These are phyloP conservation scores for Podocnemis expansa DNA, from an alignment of 2,113 vertebrate genomes.

Conservation along the genomic window DNA sequence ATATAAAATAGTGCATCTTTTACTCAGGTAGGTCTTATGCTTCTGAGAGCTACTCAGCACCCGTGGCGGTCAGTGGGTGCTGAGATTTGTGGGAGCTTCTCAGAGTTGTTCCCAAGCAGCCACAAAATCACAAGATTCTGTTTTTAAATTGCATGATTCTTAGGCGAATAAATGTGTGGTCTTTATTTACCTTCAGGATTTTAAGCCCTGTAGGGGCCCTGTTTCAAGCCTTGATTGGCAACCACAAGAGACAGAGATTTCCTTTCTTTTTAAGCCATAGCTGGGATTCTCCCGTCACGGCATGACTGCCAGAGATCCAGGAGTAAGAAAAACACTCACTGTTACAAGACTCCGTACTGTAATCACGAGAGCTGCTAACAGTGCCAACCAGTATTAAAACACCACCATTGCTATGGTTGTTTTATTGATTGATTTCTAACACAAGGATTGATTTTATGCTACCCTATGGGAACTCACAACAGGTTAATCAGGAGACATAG, in stretches of 20 bases:
- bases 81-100: not conserved
- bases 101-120: not conserved
- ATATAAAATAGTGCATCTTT: not conserved
- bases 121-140: not conserved
- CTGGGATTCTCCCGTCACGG: rapidly evolving
- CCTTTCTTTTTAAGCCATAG: not conserved
- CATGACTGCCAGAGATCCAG: not conserved
- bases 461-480: not conserved
- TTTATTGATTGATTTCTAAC: not conserved
- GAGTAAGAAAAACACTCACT: not conserved
- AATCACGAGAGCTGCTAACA: not conserved
- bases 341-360: not conserved
- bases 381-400: not conserved
- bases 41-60: not conserved
- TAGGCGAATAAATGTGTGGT: not conserved
- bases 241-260: not conserved
- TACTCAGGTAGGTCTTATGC: rapidly evolving
- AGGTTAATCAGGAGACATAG: not conserved
- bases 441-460: not conserved
- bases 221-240: not conserved
- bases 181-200: not conserved
- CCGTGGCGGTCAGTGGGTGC: not conserved
- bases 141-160: not conserved
- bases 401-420: not conserved
- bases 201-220: not conserved